Conservation (phyloP, 2,888 invertebrate genomes). For the Orthosia gothica region DNA sequence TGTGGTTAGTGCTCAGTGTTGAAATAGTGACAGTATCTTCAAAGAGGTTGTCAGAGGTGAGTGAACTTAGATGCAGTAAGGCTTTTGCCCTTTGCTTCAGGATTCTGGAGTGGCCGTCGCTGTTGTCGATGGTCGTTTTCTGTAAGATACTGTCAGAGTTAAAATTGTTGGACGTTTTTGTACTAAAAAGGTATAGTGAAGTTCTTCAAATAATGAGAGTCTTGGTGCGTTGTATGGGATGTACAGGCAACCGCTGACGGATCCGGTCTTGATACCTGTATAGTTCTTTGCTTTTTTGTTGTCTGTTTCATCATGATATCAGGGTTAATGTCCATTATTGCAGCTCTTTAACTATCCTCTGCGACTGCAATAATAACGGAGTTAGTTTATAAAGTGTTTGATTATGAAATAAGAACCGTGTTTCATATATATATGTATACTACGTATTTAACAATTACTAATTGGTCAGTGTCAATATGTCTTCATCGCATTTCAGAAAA, state of each 20-base stretch:
- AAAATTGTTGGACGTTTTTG: constrained; percentile 19
- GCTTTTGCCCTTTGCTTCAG: constrained; percentile 81
- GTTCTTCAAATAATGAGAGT: not conserved
- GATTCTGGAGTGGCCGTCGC: constrained; percentile 67
- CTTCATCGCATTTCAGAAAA: not conserved
- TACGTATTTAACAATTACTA: not conserved
- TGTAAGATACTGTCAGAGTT: constrained; percentile 56
- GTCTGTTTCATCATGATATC: constrained; percentile 41
- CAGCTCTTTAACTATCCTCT: constrained; percentile 15
- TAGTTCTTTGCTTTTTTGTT: constrained; percentile 54
- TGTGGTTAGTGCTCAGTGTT: constrained; percentile 72
- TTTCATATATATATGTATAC: not conserved
- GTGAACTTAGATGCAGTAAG: constrained; percentile 81
- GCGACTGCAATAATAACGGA: constrained; percentile 3
- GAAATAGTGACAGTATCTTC: constrained; percentile 73
- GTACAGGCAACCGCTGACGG: constrained; percentile 26
- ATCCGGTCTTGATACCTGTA: constrained; percentile 58
- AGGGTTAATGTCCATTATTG: constrained; percentile 46
- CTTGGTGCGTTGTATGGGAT: constrained; percentile 10
- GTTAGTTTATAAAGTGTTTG: not conserved
- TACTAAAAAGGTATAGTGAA: not conserved
- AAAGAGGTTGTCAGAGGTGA: constrained; percentile 78
- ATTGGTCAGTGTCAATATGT: not conserved
- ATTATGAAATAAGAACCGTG: not conserved
- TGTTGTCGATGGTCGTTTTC: constrained; percentile 49